Conservation (phyloP, 2,888 invertebrate species). For the Nomada flava region DNA sequence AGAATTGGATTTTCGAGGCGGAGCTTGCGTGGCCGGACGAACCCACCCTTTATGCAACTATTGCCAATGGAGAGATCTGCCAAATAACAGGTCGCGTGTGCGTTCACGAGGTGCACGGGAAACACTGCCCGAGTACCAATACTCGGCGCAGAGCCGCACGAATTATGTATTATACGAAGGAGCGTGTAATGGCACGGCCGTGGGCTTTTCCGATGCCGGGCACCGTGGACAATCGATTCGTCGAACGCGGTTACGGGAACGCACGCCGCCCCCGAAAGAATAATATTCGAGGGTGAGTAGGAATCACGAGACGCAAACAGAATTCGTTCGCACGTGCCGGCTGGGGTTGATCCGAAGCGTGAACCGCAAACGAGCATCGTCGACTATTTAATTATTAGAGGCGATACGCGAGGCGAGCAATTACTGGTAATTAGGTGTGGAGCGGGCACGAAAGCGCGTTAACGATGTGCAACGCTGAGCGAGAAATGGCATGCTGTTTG, state of each 20-base stretch:
- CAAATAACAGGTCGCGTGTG: slow-evolving; percentile 50
- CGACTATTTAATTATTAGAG: slow-evolving; percentile 33
- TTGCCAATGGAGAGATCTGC: slow-evolving; percentile 68
- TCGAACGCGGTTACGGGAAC: background rate
- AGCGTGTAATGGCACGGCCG: no score
- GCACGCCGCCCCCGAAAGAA: background rate
- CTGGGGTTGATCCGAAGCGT: background rate
- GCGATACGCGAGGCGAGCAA: slow-evolving; percentile 26
- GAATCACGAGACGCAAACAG: background rate
- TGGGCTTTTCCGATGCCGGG: no score
- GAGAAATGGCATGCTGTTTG: background rate
- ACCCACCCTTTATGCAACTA: slow-evolving; percentile 58
- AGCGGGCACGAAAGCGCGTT: slow-evolving; percentile 7
- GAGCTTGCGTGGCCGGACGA: slow-evolving; percentile 52
- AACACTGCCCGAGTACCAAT: background rate
- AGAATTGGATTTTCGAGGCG: slow-evolving; percentile 69
- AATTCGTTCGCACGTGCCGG: background rate
- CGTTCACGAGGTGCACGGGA: background rate
- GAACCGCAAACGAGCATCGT: slow-evolving; percentile 8
- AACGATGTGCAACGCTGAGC: background rate
- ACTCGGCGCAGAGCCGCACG: background rate
- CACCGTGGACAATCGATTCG: background rate
- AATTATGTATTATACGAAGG: background rate
- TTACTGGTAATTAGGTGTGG: slow-evolving; percentile 43
- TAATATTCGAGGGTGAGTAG: background rate